Evolutionary conservation across 35 echinoderm and acorn worm species (phyloP).

Genomic region (Heliocidaris tuberculata): DNA sequence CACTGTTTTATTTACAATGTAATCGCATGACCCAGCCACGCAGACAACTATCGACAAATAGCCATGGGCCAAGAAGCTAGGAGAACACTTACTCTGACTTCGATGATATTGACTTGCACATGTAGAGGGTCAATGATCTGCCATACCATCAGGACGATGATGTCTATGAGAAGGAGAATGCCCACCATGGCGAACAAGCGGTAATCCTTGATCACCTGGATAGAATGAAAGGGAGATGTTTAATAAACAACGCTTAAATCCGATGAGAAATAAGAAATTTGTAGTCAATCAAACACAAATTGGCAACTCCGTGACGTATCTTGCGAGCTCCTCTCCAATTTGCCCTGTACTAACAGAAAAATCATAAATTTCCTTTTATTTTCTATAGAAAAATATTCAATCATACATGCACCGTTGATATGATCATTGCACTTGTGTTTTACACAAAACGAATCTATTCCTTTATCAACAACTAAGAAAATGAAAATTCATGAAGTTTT

Average conservation of each 20-base stretch:
- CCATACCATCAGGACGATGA: conserved; percentile 71
- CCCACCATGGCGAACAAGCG: conserved; percentile 93
- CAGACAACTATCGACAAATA: not conserved
- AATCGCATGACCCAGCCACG: not conserved
- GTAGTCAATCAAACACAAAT: too few species aligned
- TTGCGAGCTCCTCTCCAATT: too few species aligned
- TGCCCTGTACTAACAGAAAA: too few species aligned
- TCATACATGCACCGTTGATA: too few species aligned
- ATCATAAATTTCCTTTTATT: too few species aligned
- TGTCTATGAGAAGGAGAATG: conserved; percentile 81
- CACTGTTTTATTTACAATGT: not conserved
- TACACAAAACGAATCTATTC: not conserved
- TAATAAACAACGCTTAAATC: not conserved
- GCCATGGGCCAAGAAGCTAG: not conserved
- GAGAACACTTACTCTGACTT: conserved; percentile 60
- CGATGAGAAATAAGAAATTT: not conserved
- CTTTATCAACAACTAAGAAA: too few species aligned
- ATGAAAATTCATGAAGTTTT: too few species aligned
- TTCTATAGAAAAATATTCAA: too few species aligned
- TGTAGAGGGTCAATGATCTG: conserved; percentile 71
- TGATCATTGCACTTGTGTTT: not conserved
- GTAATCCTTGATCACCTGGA: conserved; percentile 96
- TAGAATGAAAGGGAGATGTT: not conserved
- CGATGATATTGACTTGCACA: conserved; percentile 52
- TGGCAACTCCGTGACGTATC: too few species aligned